A percentile compares a stretch with the other conserved stretches of the same genome.
phyloP scores from a whole-genome alignment of 2,888 invertebrate genomes.

The Cheilosia pagana region DNA sequence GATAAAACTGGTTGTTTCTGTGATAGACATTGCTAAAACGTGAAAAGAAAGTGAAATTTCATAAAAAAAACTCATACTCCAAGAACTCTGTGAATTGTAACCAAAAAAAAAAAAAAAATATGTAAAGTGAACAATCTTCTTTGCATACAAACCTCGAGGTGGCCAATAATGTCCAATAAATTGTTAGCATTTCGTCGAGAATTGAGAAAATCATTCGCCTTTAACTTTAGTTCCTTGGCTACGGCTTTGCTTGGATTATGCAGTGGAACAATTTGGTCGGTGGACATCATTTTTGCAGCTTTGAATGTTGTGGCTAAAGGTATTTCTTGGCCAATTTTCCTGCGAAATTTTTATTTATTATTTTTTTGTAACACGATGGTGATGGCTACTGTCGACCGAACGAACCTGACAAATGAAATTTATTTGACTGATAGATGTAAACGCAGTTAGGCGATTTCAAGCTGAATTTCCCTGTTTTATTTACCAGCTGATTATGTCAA shows the following conservation, averaged over 20 bases:
- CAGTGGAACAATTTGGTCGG: conserved; percentile 61
- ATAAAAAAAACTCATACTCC: background rate
- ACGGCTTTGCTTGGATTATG: conserved; percentile 84
- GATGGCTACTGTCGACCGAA: conserved; percentile 56
- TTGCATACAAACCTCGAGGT: conserved; percentile 86
- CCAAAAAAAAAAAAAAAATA: conserved; percentile 17
- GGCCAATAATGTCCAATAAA: conserved; percentile 87
- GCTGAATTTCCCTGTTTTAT: conserved; percentile 18
- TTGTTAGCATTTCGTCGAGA: conserved; percentile 87
- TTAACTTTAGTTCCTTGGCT: conserved; percentile 87
- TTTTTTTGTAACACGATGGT: conserved; percentile 71
- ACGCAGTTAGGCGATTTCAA: conserved; percentile 38
- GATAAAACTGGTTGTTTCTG: conserved; percentile 84
- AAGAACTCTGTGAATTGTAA: conserved; percentile 8
- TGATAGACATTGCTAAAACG: conserved; percentile 76
- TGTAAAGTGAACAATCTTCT: conserved; percentile 13
- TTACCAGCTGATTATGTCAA: conserved; percentile 63
- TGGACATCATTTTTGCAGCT: conserved; percentile 70
- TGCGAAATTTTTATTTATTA: conserved; percentile 61
- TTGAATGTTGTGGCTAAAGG: conserved; percentile 3
- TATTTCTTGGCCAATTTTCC: conserved; percentile 37
- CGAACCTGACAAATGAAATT: conserved; percentile 56
- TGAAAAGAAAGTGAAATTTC: conserved; percentile 38
- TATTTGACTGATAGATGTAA: conserved; percentile 35
- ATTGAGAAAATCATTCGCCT: conserved; percentile 89